These are phyloP conservation scores for Bicyclus anynana DNA, from an alignment of 1,140 invertebrate species.

Conservation along the genomic window DNA sequence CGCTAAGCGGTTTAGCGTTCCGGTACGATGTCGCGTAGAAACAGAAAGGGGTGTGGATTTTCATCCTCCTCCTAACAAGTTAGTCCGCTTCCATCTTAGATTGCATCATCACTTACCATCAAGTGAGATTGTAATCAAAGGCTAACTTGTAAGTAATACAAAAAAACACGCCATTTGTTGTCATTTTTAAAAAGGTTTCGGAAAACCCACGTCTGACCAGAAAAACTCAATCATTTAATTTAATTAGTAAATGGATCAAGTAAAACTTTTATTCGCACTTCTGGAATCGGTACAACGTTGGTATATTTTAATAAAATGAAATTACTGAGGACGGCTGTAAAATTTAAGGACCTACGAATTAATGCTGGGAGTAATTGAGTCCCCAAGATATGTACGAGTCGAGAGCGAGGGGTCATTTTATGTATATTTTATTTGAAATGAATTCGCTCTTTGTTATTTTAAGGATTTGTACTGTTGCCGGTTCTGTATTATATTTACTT, in stretches of 20 bases:
- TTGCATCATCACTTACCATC: too few relatives aligned
- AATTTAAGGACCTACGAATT: slow-evolving; percentile 55
- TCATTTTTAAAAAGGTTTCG: too few relatives aligned
- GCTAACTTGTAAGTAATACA: too few relatives aligned
- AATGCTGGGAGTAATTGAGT: slow-evolving; percentile 50
- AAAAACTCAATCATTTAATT: slow-evolving; percentile 24
- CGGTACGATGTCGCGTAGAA: too few relatives aligned
- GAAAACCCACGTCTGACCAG: too few relatives aligned
- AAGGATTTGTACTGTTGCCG: background rate
- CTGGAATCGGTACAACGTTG: slow-evolving; percentile 41
- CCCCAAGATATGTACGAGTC: slow-evolving; percentile 34
- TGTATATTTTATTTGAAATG: slow-evolving; percentile 28
- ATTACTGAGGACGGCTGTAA: slow-evolving; percentile 52
- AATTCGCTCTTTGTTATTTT: background rate
- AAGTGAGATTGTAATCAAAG: too few relatives aligned
- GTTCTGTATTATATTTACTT: too few relatives aligned
- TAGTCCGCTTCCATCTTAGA: too few relatives aligned
- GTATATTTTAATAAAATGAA: slow-evolving; percentile 59
- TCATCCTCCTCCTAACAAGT: too few relatives aligned
- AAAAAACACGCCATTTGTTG: too few relatives aligned
- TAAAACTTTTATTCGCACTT: slow-evolving; percentile 49
- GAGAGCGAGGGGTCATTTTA: slow-evolving; percentile 27
- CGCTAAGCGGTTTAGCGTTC: too few relatives aligned
- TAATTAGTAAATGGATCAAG: slow-evolving; percentile 11
- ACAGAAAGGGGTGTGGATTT: too few relatives aligned